Base-by-base conservation (phyloP, 2,888 invertebrate species). In the Tachystola acroxantha region DNA sequence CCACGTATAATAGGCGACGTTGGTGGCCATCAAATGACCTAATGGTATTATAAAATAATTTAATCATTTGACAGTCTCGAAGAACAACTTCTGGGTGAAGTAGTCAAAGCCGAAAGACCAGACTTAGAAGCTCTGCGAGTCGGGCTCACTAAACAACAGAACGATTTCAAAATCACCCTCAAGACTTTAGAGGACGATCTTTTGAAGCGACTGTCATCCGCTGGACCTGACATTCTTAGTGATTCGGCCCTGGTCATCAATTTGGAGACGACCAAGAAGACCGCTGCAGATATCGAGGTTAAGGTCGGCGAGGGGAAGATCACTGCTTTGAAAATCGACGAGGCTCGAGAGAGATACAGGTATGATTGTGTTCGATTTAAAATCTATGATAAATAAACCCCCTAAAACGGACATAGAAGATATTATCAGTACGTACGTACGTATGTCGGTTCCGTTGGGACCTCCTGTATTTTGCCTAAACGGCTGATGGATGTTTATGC, bases 131-230 rank as follows among this genome's bases (percentile, higher is more conserved):
- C 89, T 2, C 88, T 94, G 37, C 94, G 97, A 58, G 89, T 94
- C 0, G 91, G 93, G 32, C 85, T 98, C 7, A 97, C 97, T 0
- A 94, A 95, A 60, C 95, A 96, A 64, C 97, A 97, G 65, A 98
- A 98, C 60, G 94, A 95, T 63, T 97, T 97, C 67, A 98, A 97
- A 80, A 97, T 98, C 40, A 94, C 94, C 0, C 80, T 98, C 11
- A 98, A 97, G 69, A 89, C 89, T 31, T 88, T 97, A n/a, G 98
- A 98, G 86, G 97, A 98, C 62, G 95, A 96, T 65, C 84, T 98
- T 10, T 79, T 98, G 30, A 93, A 93, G 43, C 90, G 96, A 33
- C 73, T 98, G 43, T 95, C 97, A 0, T 93, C 96, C 2, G 97
- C 97, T 2, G 95, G 96, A 3, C 96, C 96, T 1, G 94, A 98